Conservation (phyloP, 1,140 invertebrate species). For the Eciton burchellii region DNA sequence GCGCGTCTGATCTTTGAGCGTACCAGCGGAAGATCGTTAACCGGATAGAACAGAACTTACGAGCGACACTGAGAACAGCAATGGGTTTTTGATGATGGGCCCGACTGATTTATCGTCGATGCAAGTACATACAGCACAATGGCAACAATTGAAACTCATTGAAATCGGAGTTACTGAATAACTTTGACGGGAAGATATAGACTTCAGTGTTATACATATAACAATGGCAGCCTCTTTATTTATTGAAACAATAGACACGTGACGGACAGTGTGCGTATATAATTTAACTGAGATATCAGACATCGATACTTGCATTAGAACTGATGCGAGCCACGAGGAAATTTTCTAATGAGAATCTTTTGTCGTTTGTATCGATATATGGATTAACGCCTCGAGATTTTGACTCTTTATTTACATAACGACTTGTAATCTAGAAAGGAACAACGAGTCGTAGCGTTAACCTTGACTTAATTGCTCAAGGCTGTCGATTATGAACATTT, state of each 20-base stretch:
- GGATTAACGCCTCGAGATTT: neutral
- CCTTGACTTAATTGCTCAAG: conserved; percentile 17
- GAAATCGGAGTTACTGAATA: conserved; percentile 6
- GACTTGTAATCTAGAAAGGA: neutral
- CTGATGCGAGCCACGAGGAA: neutral
- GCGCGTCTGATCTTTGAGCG: conserved; percentile 26
- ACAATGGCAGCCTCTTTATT: neutral
- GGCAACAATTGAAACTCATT: neutral
- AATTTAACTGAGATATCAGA: neutral
- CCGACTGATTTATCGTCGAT: conserved; percentile 1
- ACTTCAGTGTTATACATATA: neutral
- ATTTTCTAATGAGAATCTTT: too few species aligned
- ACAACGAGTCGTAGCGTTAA: neutral
- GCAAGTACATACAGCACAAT: neutral
- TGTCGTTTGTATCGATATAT: too few species aligned
- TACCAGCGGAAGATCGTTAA: conserved; percentile 26
- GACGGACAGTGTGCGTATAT: neutral
- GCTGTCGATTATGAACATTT: neutral
- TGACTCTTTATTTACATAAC: neutral
- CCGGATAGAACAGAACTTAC: conserved; percentile 1
- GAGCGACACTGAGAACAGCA: neutral
- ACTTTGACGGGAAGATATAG: neutral
- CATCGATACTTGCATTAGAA: neutral
- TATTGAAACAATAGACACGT: neutral
- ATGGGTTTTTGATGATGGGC: neutral